Evolutionary conservation across 2,888 invertebrate species (phyloP).

Genomic region (Lasioglossum lativentre): DNA sequence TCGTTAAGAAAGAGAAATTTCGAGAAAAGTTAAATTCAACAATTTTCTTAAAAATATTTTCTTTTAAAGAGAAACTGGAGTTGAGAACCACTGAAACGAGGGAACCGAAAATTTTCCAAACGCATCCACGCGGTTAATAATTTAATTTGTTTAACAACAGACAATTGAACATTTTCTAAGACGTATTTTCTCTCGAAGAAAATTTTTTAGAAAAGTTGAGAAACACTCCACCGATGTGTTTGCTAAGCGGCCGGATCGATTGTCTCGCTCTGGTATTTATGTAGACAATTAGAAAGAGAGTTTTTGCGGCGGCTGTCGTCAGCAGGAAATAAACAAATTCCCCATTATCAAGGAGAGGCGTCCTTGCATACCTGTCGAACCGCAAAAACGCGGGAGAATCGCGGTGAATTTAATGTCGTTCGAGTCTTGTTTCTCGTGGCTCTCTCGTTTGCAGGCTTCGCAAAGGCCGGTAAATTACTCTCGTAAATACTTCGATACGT

Average conservation of each 20-base stretch:
- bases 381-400: constrained; percentile 17
- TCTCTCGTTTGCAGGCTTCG: not conserved
- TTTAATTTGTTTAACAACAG: not conserved
- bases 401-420: constrained; percentile 13
- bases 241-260: not conserved
- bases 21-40: no score
- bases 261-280: not conserved
- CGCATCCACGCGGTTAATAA: not conserved
- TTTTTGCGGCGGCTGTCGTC: not conserved
- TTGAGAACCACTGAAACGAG: no score
- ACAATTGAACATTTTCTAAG: not conserved
- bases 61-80: no score
- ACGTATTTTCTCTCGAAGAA: not conserved
- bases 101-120: no score
- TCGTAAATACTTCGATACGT: constrained; percentile 20
- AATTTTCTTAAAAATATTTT: no score
- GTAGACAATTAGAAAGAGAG: constrained; percentile 1
- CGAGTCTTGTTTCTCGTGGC: not conserved
- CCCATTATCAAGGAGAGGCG: constrained; percentile 2
- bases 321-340: constrained; percentile 17
- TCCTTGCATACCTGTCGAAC: constrained; percentile 18
- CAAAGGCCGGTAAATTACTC: constrained; percentile 9
- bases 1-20: not conserved
- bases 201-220: not conserved
- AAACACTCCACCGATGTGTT: not conserved